These are phyloP conservation scores for Aurelia aurita complex sp. Pacific DNA, from an alignment of 30 jellyfish, hydroid and myxozoan genomes.

Conservation along the genomic window DNA sequence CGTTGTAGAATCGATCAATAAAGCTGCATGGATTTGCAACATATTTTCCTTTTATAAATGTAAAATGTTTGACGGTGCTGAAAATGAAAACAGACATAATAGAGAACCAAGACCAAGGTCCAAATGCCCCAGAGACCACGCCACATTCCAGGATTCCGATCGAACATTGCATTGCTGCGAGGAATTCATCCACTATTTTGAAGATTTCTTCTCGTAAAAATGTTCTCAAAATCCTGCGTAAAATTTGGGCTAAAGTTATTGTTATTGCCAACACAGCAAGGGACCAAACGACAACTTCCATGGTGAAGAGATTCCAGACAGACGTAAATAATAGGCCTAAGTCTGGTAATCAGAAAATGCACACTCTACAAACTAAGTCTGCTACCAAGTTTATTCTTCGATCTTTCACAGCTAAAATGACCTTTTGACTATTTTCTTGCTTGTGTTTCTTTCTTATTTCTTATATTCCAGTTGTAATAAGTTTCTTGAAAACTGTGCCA, in stretches of 20 bases:
- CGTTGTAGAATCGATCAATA: constrained; percentile 50
- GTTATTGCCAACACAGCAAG: constrained; percentile 40
- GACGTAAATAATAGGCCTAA: too few relatives aligned
- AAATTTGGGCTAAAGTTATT: constrained; percentile 21
- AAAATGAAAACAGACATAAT: constrained; percentile 23
- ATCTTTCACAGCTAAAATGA: too few relatives aligned
- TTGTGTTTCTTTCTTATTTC: too few relatives aligned
- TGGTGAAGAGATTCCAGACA: background rate
- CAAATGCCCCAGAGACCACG: constrained; percentile 48
- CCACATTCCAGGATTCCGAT: constrained; percentile 57
- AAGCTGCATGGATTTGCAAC: constrained; percentile 66
- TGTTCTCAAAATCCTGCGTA: constrained; percentile 25
- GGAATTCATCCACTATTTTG: constrained; percentile 59
- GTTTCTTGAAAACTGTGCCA: too few relatives aligned
- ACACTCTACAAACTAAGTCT: too few relatives aligned
- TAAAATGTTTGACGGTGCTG: constrained; percentile 44
- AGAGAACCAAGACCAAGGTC: constrained; percentile 37
- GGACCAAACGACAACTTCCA: constrained; percentile 57
- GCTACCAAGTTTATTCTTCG: too few relatives aligned
- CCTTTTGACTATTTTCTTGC: too few relatives aligned
- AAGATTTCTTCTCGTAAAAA: constrained; percentile 12
- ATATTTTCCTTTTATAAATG: constrained; percentile 46
- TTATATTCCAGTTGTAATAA: too few relatives aligned
- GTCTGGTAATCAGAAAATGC: too few relatives aligned
- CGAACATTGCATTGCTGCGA: constrained; percentile 60